These are phyloP conservation scores for Xenentodon cancila DNA, from an alignment of 2,797 vertebrate species.

Conservation along the genomic window DNA sequence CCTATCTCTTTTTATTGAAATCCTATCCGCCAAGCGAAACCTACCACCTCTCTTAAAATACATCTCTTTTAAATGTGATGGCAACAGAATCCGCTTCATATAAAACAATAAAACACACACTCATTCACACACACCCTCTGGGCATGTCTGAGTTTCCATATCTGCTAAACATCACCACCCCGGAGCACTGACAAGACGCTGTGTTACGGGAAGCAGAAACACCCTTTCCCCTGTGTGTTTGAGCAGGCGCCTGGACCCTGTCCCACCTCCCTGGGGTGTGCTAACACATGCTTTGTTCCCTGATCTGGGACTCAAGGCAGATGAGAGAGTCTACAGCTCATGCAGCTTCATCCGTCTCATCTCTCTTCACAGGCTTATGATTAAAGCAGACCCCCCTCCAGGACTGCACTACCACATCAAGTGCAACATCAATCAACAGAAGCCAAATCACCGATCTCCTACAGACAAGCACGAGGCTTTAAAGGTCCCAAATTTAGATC, in stretches of 20 bases:
- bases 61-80: constrained; percentile 45
- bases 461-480: constrained; percentile 19
- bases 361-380: constrained; percentile 48
- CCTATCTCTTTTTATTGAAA: constrained; percentile 2
- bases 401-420: constrained; percentile 48
- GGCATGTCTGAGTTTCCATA: constrained; percentile 53
- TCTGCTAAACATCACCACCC: constrained; percentile 50
- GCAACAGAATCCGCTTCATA: constrained; percentile 36
- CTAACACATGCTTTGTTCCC: constrained; percentile 33
- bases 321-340: constrained; percentile 36
- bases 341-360: constrained; percentile 43
- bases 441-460: constrained; percentile 27
- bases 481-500: constrained; percentile 4
- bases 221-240: constrained; percentile 48
- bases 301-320: constrained; percentile 34
- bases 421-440: constrained; percentile 33
- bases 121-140: constrained; percentile 33
- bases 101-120: constrained; percentile 30
- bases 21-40: constrained; percentile 21
- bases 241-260: constrained; percentile 27
- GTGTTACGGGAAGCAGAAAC: constrained; percentile 68
- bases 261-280: constrained; percentile 35
- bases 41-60: constrained; percentile 35
- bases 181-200: constrained; percentile 43
- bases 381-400: constrained; percentile 43